Base-by-base conservation (phyloP, 1,140 invertebrate genomes). In the Fragariocoptes setiger region DNA sequence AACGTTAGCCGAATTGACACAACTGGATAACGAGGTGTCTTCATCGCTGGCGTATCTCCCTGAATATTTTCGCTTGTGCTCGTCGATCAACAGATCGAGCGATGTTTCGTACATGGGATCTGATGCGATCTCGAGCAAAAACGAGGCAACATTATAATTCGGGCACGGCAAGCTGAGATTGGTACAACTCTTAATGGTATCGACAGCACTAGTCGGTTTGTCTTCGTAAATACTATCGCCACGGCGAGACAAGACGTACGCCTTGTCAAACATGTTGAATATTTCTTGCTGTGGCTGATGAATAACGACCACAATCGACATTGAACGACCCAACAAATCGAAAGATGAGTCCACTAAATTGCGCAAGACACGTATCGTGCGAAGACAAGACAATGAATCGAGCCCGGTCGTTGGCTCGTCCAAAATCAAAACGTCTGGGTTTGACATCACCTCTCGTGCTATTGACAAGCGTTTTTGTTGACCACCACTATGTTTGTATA, bases 401-500 rank as follows among this genome's bases (percentile, higher is more conserved):
- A 47, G 38, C 14, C 46, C 45, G 2, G 44, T 46, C 1, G 45
- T 46, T 19, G 45, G 45, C 16, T 46, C 45, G 31, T 46, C 45
- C 19, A 46, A 25, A 40, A 46, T 46, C 19, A 46, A 22, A 12
- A 46, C 19, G 36, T 46, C 39, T 21, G 85, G 85, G 61, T 90
- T 92, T 56, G 82, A 88, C 42, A 92, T 68, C 38, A 94, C 59
- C 59, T 92, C 85, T 41, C 88, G 59, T n/a, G 83, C 82, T 48
- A 92, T 85, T 2, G 82, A 83, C 35, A 92, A 58, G 39, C 85
- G 65, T 56, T 90, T 92, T 41, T 75, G 65, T 60, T 92, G 82
- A 0, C 85, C 83, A 4, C 83, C 83, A 15, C 16, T 4, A 21
- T 4, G 13, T 12, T 8, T 14, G 5, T 12, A 8, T 31, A 31